Conservation (phyloP, 2,888 invertebrate genomes). For the Caenorhabditis sp. region DNA sequence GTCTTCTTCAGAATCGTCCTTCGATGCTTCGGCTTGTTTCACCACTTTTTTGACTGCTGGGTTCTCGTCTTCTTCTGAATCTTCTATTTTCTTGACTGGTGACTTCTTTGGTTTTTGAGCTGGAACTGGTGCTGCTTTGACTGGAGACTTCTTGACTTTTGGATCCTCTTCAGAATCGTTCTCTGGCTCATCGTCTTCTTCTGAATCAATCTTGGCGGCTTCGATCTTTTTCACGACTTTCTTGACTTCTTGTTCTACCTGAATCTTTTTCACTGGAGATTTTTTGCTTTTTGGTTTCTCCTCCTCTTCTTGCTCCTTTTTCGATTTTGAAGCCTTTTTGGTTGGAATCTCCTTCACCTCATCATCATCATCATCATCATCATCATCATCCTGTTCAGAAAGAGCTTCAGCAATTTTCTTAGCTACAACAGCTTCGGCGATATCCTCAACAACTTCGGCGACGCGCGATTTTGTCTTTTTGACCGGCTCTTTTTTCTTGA, state of each 20-base stretch:
- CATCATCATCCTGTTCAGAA: constrained; percentile 23
- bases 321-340: constrained; percentile 15
- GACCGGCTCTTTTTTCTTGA: constrained; percentile 13
- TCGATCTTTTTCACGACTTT: constrained; percentile 3
- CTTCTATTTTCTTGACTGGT: constrained; percentile 14
- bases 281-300: no score
- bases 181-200: constrained; percentile 5
- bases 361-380: constrained; percentile 41
- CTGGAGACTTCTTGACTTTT: no score
- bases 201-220: constrained; percentile 7
- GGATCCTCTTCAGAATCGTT: constrained; percentile 12
- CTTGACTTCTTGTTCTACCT: constrained; percentile 13
- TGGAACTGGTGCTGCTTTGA: constrained; percentile 17
- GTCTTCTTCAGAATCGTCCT: constrained; percentile 2
- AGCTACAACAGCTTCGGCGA: constrained; percentile 15
- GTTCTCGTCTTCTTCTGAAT: constrained; percentile 20
- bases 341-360: constrained; percentile 11
- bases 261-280: no score
- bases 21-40: neutral
- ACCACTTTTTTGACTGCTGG: constrained; percentile 7
- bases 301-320: constrained; percentile 17
- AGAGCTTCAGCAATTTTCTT: constrained; percentile 20
- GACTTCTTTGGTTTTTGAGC: constrained; percentile 4
- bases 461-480: constrained; percentile 9
- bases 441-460: constrained; percentile 6